Conservation (phyloP, 2,797 vertebrate genomes). For the Choloepus didactylus region DNA sequence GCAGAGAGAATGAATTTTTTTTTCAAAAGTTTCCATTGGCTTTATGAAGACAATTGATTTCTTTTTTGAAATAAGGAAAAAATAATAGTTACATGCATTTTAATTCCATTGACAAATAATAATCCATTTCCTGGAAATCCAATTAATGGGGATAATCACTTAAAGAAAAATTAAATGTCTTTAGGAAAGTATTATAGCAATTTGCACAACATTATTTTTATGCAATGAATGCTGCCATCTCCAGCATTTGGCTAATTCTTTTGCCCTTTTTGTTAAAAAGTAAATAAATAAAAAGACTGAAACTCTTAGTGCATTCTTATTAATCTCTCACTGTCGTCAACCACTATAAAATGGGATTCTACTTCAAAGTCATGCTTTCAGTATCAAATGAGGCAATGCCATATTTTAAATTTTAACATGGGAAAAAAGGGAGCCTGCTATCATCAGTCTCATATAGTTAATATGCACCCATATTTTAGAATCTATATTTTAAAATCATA, state of each 20-base stretch:
- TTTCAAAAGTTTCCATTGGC: not conserved
- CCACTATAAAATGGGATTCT: not conserved
- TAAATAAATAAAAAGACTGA: not conserved
- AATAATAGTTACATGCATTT: constrained; percentile 41
- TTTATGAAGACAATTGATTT: not conserved
- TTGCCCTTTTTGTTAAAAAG: not conserved
- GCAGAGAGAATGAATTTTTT: not conserved
- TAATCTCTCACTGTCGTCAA: not conserved
- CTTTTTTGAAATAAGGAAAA: constrained; percentile 59
- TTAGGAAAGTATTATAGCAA: constrained; percentile 79
- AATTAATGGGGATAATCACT: constrained; percentile 71
- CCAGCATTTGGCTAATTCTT: not conserved
- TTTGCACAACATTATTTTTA: constrained; percentile 73
- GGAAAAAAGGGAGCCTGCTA: not conserved
- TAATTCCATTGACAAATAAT: constrained; percentile 74
- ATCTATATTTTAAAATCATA: not conserved
- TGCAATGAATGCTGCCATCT: constrained; percentile 23
- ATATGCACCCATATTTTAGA: not conserved
- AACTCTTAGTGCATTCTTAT: not conserved
- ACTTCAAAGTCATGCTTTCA: not conserved
- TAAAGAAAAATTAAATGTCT: constrained; percentile 76
- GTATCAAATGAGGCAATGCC: not conserved
- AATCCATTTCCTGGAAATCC: constrained; percentile 67
- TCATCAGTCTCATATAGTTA: not conserved
- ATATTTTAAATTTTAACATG: not conserved